Conservation (phyloP, 2,113 vertebrate genomes). For the Callionymus lyra region DNA sequence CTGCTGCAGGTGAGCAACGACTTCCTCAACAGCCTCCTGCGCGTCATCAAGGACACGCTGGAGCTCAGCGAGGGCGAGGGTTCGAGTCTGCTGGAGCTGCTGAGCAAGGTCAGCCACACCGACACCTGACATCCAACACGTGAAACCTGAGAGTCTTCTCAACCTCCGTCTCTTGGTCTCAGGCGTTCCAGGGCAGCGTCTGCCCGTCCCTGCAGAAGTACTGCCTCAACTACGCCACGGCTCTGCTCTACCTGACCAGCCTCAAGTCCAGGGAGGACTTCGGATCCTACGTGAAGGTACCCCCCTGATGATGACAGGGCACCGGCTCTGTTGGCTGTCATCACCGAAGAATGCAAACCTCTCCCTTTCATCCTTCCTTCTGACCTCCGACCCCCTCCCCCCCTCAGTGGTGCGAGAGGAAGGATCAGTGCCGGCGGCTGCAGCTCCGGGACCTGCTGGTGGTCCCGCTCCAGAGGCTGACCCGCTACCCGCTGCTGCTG, state of each 20-base stretch:
- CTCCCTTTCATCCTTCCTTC: neutral
- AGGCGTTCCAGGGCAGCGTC: conserved; percentile 75
- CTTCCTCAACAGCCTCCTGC: conserved; percentile 75
- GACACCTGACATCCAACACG: neutral
- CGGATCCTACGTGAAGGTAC: conserved; percentile 81
- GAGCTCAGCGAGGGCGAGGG: conserved; percentile 35
- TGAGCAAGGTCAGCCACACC: conserved; percentile 67
- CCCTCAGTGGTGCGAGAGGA: conserved; percentile 80
- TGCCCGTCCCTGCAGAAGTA: conserved; percentile 85
- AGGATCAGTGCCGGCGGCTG: conserved; percentile 71
- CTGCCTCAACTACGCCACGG: conserved; percentile 82
- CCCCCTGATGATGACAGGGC: conserved; percentile 17
- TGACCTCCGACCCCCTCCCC: conserved; percentile 8
- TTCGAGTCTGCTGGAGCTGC: conserved; percentile 65
- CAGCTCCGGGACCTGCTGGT: conserved; percentile 80
- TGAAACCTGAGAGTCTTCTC: no score
- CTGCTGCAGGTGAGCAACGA: conserved; percentile 72
- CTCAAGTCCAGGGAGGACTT: conserved; percentile 83
- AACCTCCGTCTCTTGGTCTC: conserved; percentile 40
- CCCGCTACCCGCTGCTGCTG: conserved; percentile 75
- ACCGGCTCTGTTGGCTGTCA: neutral
- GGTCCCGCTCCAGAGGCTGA: conserved; percentile 76
- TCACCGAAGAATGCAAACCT: neutral
- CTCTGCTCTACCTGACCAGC: conserved; percentile 80
- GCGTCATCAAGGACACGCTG: conserved; percentile 61